These are phyloP conservation scores for Battus philenor DNA, from an alignment of 1,140 invertebrate genomes.

Conservation along the genomic window DNA sequence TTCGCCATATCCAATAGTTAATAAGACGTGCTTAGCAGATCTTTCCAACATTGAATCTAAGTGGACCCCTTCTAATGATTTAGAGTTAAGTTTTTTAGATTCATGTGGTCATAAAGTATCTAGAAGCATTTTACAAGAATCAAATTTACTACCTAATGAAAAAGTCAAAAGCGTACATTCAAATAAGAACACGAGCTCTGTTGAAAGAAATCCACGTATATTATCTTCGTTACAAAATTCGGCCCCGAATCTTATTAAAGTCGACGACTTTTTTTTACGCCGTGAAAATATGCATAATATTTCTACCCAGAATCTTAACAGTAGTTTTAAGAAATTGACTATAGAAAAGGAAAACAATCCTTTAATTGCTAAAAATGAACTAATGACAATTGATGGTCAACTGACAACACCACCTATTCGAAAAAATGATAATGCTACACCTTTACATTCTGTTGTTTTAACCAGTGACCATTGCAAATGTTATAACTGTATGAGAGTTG, in stretches of 20 bases:
- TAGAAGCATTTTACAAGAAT: constrained; percentile 8
- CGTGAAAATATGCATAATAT: constrained; percentile 37
- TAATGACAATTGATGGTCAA: constrained; percentile 27
- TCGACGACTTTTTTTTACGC: constrained; percentile 55
- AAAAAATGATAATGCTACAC: constrained; percentile 9
- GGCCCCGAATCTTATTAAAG: constrained; percentile 24
- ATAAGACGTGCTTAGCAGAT: constrained; percentile 34
- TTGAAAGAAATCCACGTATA: constrained; percentile 12
- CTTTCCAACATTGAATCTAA: constrained; percentile 23
- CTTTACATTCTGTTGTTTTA: constrained; percentile 5
- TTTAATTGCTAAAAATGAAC: constrained; percentile 35
- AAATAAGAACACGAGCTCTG: too few relatives aligned
- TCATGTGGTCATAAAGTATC: constrained; percentile 25
- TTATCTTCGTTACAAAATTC: constrained; percentile 37
- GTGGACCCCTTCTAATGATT: constrained; percentile 46
- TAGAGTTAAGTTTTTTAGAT: constrained; percentile 62
- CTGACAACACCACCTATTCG: too few relatives aligned
- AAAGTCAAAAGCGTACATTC: too few relatives aligned
- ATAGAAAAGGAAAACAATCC: constrained; percentile 52
- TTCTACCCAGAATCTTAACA: constrained; percentile 26
- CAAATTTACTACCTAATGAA: too few relatives aligned
- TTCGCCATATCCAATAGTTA: constrained; percentile 44
- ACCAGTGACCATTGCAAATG: constrained; percentile 33
- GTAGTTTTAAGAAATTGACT: constrained; percentile 31
- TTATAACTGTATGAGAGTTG: constrained; percentile 38